Base-by-base conservation (phyloP, 2,888 invertebrate genomes). In the Brachyopa scutellaris region DNA sequence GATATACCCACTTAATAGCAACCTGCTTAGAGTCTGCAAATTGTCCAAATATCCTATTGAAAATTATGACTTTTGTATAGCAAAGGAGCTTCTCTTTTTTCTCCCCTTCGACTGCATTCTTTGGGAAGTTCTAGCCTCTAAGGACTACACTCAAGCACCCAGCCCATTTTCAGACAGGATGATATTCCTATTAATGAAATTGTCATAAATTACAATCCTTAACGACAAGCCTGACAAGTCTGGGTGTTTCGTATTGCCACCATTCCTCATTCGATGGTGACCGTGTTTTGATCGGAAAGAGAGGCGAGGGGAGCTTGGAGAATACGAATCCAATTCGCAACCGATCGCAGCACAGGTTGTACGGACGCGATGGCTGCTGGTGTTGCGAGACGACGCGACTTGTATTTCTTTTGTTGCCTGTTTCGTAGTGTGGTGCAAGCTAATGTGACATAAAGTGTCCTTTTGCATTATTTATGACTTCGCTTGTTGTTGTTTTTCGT, bases 381-480 rank as follows among this genome's bases (percentile, higher is more conserved):
- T 69, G 76, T 69, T 59, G 59, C 51, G 11, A 49, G 33, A 19
- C 42, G 19, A n/a, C 42, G 19, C 17, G 42, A 9, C 9, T 8
- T 3, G 2, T 29, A 11, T 19, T 4, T n/a, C 11, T 67, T 69
- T 57, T 33, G 49, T 42, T 53, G 55, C 9, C 45, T 31, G 55
- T 33, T 66, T 26, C 59, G 36, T 57, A 31, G 61, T 45, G 55
- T 57, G 74, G 79, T 61, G 74, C 67, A 74, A 67, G 55, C 74
- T 79, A 67, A 79, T 74, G 61, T 79, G 74, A 79, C 79, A 73
- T 74, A 67, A 79, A 79, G 53, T 61, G 79, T 79, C 61, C 67
- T 79, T 79, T 79, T 79, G 67, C 79, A 79, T 79, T 79, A 79
- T 74, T 79, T 79, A 79, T 79, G 66, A 67, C 23, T 36, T 11